Conservation (phyloP, 2,797 vertebrate species). For the Gephyroberyx darwinii region DNA sequence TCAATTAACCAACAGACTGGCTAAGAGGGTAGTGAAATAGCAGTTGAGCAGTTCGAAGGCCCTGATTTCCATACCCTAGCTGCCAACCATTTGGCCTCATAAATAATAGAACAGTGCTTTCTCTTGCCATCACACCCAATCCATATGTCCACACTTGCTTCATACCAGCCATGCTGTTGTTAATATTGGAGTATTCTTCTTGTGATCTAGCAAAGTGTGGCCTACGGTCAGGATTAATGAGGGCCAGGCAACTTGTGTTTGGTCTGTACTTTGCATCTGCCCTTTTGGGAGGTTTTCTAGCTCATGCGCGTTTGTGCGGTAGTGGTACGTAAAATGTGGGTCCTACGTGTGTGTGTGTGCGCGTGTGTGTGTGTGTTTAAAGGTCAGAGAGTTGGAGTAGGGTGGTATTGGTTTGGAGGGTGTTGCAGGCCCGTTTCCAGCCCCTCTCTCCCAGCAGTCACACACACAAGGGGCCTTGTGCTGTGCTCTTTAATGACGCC, state of each 20-base stretch:
- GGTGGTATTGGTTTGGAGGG: slow-evolving; percentile 64
- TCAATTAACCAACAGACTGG: slow-evolving; percentile 1
- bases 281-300: slow-evolving; percentile 32
- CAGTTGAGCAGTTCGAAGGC: neutral
- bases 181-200: slow-evolving; percentile 46
- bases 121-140: slow-evolving; percentile 59
- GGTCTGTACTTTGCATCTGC: slow-evolving; percentile 44
- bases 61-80: neutral
- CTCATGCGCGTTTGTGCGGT: slow-evolving; percentile 30
- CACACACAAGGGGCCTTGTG: slow-evolving; percentile 69
- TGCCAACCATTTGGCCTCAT: slow-evolving; percentile 36
- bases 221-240: slow-evolving; percentile 59
- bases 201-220: slow-evolving; percentile 58
- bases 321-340: slow-evolving; percentile 12
- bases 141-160: slow-evolving; percentile 63
- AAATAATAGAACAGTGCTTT: slow-evolving; percentile 44
- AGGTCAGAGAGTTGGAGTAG: slow-evolving; percentile 60
- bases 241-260: slow-evolving; percentile 57
- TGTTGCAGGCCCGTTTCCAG: slow-evolving; percentile 70
- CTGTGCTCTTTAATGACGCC: slow-evolving; percentile 68
- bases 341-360: slow-evolving; percentile 19
- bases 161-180: slow-evolving; percentile 38
- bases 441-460: slow-evolving; percentile 56
- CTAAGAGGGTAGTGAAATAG: neutral
- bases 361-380: slow-evolving; percentile 40